A percentile compares a stretch with the other conserved stretches of the same genome.
Evolutionary conservation across 2,797 vertebrate genomes (phyloP).

Genomic region (Chaunax sp.): DNA sequence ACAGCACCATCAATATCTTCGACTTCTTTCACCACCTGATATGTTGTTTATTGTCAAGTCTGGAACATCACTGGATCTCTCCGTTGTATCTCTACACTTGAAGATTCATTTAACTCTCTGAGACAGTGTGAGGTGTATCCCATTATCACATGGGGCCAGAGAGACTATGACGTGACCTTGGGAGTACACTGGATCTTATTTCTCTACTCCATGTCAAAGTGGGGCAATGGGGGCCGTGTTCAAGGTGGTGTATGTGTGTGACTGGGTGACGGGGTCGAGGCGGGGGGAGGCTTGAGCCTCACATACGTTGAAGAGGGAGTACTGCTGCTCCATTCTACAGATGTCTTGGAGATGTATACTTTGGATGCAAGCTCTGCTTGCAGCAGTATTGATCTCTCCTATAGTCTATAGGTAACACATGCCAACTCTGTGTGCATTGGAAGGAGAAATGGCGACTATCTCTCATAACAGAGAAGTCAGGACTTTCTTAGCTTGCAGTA

Average conservation of each 20-base stretch:
- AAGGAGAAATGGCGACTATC: slow-evolving; percentile 50
- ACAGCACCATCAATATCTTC: slow-evolving; percentile 71
- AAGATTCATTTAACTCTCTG: slow-evolving; percentile 69
- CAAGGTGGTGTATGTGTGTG: not conserved
- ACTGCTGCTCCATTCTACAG: slow-evolving; percentile 50
- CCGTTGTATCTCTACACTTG: slow-evolving; percentile 59
- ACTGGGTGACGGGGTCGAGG: slow-evolving; percentile 4
- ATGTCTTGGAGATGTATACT: slow-evolving; percentile 64
- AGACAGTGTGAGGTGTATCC: slow-evolving; percentile 70
- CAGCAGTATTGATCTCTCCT: slow-evolving; percentile 67
- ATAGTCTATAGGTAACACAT: slow-evolving; percentile 63
- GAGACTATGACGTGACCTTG: slow-evolving; percentile 79
- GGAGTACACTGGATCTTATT: slow-evolving; percentile 74
- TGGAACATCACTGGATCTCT: slow-evolving; percentile 60
- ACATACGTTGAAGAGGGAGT: slow-evolving; percentile 33
- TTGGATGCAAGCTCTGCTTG: slow-evolving; percentile 53
- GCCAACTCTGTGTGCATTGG: slow-evolving; percentile 34
- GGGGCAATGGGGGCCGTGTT: slow-evolving; percentile 31
- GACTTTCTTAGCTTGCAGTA: slow-evolving; percentile 50
- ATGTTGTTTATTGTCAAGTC: slow-evolving; percentile 75
- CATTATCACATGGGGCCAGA: slow-evolving; percentile 57
- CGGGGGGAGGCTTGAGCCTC: slow-evolving; percentile 15
- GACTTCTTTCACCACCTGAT: slow-evolving; percentile 76
- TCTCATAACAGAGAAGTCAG: slow-evolving; percentile 45
- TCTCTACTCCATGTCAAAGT: slow-evolving; percentile 59